These are phyloP conservation scores for Sebastes taczanowskii DNA, from an alignment of 2,797 vertebrate genomes.

Conservation along the genomic window DNA sequence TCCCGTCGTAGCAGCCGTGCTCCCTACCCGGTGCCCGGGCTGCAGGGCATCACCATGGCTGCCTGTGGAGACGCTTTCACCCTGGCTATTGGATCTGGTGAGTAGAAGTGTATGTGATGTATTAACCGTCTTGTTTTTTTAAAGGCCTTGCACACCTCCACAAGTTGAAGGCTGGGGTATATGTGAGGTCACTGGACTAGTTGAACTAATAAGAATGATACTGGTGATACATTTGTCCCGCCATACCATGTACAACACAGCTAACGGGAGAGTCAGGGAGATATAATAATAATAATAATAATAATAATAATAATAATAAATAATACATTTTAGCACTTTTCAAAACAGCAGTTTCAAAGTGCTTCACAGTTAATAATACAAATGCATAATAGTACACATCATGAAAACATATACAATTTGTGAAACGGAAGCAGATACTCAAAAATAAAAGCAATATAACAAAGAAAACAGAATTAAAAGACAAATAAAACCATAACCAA, in stretches of 20 bases:
- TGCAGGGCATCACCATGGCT: constrained; percentile 86
- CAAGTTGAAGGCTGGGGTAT: not conserved
- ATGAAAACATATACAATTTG: no score
- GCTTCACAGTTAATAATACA: no score
- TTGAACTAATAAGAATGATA: not conserved
- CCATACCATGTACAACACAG: not conserved
- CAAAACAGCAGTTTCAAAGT: no score
- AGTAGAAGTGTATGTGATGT: constrained; percentile 10
- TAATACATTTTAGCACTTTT: not conserved
- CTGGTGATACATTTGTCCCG: not conserved
- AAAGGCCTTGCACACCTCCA: not conserved
- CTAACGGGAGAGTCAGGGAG: not conserved
- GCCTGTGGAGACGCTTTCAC: constrained; percentile 98
- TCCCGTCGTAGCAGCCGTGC: constrained; percentile 86
- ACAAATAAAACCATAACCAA: no score
- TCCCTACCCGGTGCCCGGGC: constrained; percentile 88
- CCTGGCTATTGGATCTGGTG: constrained; percentile 92
- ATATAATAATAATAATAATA: not conserved
- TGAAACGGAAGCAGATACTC: no score
- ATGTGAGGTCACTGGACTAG: not conserved
- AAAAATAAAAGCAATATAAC: no score
- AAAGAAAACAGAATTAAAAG: no score
- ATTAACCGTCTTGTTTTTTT: not conserved
- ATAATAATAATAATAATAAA: no score
- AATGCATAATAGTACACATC: no score